Evolutionary conservation across 2,888 invertebrate genomes (phyloP), one percentile per base, ranked within the genome.

Genomic region (Drosophila mayaguana): DNA sequence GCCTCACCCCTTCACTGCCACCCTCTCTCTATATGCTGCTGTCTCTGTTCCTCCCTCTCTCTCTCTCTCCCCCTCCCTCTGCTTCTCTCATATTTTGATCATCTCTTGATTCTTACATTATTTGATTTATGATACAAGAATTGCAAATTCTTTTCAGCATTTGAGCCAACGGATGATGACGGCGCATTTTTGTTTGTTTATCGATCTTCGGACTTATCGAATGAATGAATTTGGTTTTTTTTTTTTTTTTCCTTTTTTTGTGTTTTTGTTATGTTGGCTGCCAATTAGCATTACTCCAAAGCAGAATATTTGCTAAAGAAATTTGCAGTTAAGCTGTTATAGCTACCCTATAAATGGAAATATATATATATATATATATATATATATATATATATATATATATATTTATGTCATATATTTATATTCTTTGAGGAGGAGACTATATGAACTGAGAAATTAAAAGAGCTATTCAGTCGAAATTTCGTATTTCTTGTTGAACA

Each of bases 261-360:
- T 46, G 18, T 38, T 22, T 22, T 51, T 61, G 42, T 64, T 63
- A 18, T 63, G 53, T 36, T 28, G 34, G 28, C 25, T 22, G 40
- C 25, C 56, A 72, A 72, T 78, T 75, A 75, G 78, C 73, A 32
- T 67, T 34, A 43, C 38, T 40, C n/a, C 20, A 0, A 12, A 3
- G 25, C 16, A 16, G 28, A 60, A 48, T 59, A 60, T 76, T 76
- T 60, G 42, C 43, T 2, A 9, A 60, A 43, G 3, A 7, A 69
- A 78, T 76, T 63, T n/a, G 42, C 62, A 69, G 48, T 36, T 63
- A 28, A 16, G 2, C 36, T 46, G 34, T 3, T 16, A 62, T 60
- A n/a, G n/a, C n/a, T n/a, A 60, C 60, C 43, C 60, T 28, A 28
- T 28, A 28, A 8, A 28, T 28, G 28, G 28, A 28, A 6, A 28